Percentiles rank a stretch among this genome's conserved stretches.
Evolutionary conservation across 2,797 vertebrate species (phyloP).

Genomic region (Parauchenoglanis ngamensis): DNA sequence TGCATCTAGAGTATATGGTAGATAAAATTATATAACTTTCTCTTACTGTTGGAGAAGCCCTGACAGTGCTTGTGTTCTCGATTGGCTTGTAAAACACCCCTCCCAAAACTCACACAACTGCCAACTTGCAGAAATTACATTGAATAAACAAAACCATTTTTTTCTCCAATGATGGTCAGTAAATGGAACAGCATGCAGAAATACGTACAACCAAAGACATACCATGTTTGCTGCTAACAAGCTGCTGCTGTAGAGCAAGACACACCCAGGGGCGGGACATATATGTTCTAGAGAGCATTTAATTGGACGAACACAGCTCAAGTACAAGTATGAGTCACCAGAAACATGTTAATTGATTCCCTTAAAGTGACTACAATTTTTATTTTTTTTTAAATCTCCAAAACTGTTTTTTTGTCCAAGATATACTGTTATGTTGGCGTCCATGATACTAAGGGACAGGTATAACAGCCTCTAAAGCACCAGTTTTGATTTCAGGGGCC

Average conservation of each 20-base stretch:
- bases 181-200: not conserved
- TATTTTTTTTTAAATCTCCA: not conserved
- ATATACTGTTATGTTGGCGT: not conserved
- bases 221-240: too few relatives aligned
- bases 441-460: not conserved
- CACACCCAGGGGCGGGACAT: too few relatives aligned
- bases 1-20: not conserved
- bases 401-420: not conserved
- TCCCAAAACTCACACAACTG: not conserved
- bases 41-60: not conserved
- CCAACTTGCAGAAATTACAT: not conserved
- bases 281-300: too few relatives aligned
- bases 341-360: not conserved
- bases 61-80: not conserved
- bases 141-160: not conserved
- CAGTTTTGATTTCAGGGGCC: not conserved
- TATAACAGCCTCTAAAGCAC: not conserved
- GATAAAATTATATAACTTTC: not conserved
- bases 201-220: not conserved
- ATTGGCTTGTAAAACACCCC: not conserved
- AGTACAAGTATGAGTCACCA: not conserved
- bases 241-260: too few relatives aligned
- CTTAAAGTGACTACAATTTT: too few relatives aligned
- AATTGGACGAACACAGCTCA: not conserved
- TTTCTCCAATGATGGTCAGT: not conserved